Evolutionary conservation across 2,113 vertebrate species (phyloP).

Genomic region (Sceloporus tristichus): DNA sequence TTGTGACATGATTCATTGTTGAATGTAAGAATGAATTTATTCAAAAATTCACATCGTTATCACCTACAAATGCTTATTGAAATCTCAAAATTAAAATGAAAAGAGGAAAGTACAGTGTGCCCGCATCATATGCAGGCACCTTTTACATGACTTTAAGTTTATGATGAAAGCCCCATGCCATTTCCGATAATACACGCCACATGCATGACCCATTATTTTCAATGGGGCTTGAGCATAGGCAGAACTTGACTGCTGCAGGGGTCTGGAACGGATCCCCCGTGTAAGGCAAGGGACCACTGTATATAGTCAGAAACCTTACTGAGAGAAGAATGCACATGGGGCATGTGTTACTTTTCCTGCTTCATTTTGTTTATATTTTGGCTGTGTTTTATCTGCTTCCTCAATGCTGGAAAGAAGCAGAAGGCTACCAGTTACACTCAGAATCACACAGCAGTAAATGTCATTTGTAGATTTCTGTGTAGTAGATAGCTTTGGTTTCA

Average conservation of each 20-base stretch:
- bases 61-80: background rate
- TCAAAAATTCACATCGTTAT: too few relatives aligned
- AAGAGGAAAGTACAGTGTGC: background rate
- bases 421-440: constrained; percentile 69
- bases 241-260: too few relatives aligned
- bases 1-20: too few relatives aligned
- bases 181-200: too few relatives aligned
- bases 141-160: too few relatives aligned
- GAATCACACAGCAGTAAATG: constrained; percentile 68
- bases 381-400: constrained; percentile 68
- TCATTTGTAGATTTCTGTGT: constrained; percentile 77
- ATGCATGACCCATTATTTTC: too few relatives aligned
- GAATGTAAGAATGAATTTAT: too few relatives aligned
- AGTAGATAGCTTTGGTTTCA: constrained; percentile 81
- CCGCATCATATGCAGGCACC: too few relatives aligned
- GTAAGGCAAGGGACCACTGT: too few relatives aligned
- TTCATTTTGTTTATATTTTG: constrained; percentile 26
- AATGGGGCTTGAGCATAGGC: too few relatives aligned
- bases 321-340: background rate
- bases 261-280: too few relatives aligned
- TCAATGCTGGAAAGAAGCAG: constrained; percentile 59
- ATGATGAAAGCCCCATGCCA: too few relatives aligned
- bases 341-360: constrained; percentile 33
- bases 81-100: background rate
- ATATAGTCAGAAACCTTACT: background rate